Base-by-base conservation (phyloP, 2,888 invertebrate species). In the Melanophora roralis region DNA sequence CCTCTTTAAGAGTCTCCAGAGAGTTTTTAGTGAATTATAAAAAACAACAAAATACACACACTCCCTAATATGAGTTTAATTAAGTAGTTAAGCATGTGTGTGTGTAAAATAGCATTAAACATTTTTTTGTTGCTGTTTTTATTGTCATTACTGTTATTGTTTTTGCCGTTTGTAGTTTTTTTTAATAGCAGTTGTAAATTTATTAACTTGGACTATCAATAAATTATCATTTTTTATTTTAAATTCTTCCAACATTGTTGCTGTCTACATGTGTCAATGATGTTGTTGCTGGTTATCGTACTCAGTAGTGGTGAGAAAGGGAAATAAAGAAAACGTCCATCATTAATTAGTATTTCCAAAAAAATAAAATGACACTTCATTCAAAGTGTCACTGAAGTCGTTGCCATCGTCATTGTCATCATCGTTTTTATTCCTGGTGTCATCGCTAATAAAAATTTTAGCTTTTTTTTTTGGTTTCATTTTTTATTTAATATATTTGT, bases 341-440 rank as follows among this genome's bases (percentile, higher is more conserved):
- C 49, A 59, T 49, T 71, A n/a, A 55, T 55, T 14, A 36, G 43
- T 11, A 57, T 57, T 27, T 62, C 38, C 62, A 49, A 32, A 64
- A 85, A 86, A 85, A 69, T 43, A 47, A 85, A 87, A 86, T 85
- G 86, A 84, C 86, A 86, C 85, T 87, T 85, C 87, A 87, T 85
- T 87, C 83, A 83, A 87, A 86, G 83, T 86, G 86, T 85, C 86
- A 84, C 81, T 81, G 81, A 77, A 82, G 82, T 84, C 83, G 81
- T 64, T 64, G 62, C 62, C 69, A 53, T 69, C 51, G 34, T 74
- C 53, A 45, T 6, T 27, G 27, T 53, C 62, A 23, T 64, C 49
- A 53, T 83, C 81, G 76, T 67, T 27, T 51, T 23, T 81, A 78
- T 67, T 45, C 32, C 23, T 11, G 49, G 14, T 47, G 45, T 65